These are phyloP conservation scores for Lepidocyrtoides sp. DNA, from an alignment of 2,888 invertebrate genomes.

Conservation along the genomic window DNA sequence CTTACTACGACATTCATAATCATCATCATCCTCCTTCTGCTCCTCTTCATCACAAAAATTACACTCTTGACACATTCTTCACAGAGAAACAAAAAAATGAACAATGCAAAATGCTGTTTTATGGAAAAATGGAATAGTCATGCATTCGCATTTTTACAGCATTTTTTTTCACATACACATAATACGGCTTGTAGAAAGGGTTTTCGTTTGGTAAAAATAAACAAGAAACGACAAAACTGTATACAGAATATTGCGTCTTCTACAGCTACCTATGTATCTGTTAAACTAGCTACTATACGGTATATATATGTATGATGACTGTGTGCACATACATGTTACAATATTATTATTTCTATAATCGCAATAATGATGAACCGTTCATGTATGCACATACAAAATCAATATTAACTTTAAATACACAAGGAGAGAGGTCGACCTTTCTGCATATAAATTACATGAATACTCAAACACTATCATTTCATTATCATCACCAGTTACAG, in stretches of 20 bases:
- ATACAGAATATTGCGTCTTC: conserved; percentile 28
- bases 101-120: conserved; percentile 57
- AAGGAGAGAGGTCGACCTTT: neutral
- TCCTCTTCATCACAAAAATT: conserved; percentile 55
- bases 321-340: neutral
- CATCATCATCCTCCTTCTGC: no score
- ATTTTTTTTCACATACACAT: conserved; percentile 19
- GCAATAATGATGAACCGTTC: neutral
- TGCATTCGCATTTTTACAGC: conserved; percentile 37
- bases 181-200: conserved; percentile 47
- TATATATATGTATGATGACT: conserved; percentile 19
- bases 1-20: conserved; percentile 40
- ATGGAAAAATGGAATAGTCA: conserved; percentile 41
- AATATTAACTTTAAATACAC: neutral
- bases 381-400: neutral
- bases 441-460: conserved; percentile 15
- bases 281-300: neutral
- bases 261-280: neutral
- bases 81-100: conserved; percentile 34
- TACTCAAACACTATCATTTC: neutral
- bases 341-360: neutral
- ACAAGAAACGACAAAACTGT: conserved; percentile 17
- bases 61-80: conserved; percentile 59
- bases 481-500: conserved; percentile 11
- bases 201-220: conserved; percentile 50